phyloP scores from a whole-genome alignment of 2,113 vertebrate species.

The Scomber japonicus region DNA sequence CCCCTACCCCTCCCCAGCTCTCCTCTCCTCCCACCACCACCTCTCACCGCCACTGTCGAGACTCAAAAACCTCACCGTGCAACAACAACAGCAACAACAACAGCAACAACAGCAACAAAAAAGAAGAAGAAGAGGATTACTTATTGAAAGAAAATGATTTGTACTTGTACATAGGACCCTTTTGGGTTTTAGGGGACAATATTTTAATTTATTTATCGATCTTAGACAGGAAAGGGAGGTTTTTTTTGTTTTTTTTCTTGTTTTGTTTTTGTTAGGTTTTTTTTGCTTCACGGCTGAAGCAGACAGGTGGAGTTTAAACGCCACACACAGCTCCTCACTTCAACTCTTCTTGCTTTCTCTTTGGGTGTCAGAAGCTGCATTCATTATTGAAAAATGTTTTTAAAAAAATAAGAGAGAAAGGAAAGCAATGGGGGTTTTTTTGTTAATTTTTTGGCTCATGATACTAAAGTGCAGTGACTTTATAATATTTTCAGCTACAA shows the following conservation, averaged over 20 bases:
- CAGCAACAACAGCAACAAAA: background rate
- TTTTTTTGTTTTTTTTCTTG: no score
- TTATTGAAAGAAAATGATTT: conserved; percentile 63
- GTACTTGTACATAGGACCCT: conserved; percentile 83
- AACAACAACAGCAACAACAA: conserved; percentile 24
- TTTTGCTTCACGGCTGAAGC: conserved; percentile 31
- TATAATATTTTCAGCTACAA: conserved; percentile 52
- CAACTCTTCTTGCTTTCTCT: conserved; percentile 59
- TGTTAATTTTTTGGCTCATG: conserved; percentile 58
- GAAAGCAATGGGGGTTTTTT: conserved; percentile 45
- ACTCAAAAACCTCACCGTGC: conserved; percentile 45
- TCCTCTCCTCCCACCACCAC: no score
- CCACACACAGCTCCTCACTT: conserved; percentile 20
- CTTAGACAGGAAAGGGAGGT: conserved; percentile 66
- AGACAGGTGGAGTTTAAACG: conserved; percentile 40
- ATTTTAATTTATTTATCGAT: conserved; percentile 86
- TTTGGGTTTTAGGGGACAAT: conserved; percentile 72
- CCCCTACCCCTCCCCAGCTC: background rate
- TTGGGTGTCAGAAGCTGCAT: conserved; percentile 43
- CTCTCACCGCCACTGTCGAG: background rate
- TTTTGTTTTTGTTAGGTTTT: no score
- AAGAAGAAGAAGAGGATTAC: conserved; percentile 56
- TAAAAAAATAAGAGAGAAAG: conserved; percentile 32
- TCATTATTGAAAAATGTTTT: conserved; percentile 9
- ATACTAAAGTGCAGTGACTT: conserved; percentile 74